Evolutionary conservation across 2,888 invertebrate genomes (phyloP).

Genomic region (Sminthurides aquaticus): DNA sequence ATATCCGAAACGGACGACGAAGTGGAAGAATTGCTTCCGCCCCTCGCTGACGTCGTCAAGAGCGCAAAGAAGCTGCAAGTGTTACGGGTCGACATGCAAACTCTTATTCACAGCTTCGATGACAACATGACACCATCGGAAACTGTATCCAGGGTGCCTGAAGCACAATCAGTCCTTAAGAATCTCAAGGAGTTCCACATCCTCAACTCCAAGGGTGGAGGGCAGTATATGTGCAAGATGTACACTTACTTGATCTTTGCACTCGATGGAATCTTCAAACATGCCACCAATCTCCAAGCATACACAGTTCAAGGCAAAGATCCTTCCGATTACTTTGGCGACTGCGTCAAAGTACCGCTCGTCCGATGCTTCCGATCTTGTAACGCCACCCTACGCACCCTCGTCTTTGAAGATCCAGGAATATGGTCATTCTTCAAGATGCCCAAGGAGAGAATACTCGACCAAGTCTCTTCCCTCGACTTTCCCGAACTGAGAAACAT

Average conservation of each 20-base stretch:
- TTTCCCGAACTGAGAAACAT: neutral
- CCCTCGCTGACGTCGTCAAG: neutral
- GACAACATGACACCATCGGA: neutral
- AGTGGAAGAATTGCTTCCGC: neutral
- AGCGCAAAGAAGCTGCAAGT: neutral
- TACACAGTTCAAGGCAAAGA: neutral
- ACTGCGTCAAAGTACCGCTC: neutral
- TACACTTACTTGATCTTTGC: neutral
- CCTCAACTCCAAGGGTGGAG: neutral
- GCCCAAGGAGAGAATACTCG: neutral
- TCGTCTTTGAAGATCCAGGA: neutral
- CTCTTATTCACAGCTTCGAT: neutral
- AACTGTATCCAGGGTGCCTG: neutral
- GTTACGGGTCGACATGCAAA: neutral
- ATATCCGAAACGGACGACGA: neutral
- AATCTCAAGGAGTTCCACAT: neutral
- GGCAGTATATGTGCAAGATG: neutral
- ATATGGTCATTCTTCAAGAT: constrained; percentile 1
- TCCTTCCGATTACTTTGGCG: neutral
- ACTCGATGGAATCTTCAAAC: neutral
- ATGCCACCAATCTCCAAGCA: neutral
- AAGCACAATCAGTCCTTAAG: neutral
- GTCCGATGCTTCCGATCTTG: neutral
- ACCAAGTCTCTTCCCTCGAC: neutral
- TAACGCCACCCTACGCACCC: neutral